These are phyloP conservation scores for Altica lythri DNA, from an alignment of 2,888 invertebrate genomes.

Conservation along the genomic window DNA sequence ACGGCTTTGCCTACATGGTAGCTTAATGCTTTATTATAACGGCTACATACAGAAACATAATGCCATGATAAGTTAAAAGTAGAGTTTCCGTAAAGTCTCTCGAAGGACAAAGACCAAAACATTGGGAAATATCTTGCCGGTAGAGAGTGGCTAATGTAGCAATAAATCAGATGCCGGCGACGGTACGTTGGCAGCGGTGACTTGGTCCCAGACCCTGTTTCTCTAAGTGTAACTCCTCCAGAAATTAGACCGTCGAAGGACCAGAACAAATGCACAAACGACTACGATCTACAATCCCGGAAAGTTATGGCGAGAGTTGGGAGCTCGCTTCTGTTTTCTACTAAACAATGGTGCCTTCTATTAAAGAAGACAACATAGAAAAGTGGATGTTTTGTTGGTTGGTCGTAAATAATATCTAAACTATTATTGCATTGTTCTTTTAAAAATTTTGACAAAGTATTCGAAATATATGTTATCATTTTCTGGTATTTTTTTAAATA, in stretches of 20 bases:
- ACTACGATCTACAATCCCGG: conserved; percentile 2
- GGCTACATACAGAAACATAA: too few relatives aligned
- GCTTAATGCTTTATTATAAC: too few relatives aligned
- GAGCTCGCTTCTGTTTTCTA: not conserved
- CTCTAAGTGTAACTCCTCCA: conserved; percentile 10
- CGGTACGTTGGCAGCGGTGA: not conserved
- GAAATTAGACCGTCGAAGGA: conserved; percentile 16
- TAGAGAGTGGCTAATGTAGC: conserved; percentile 17
- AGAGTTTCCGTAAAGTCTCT: not conserved
- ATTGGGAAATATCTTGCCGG: conserved; percentile 4
- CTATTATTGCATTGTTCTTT: too few relatives aligned
- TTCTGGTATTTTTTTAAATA: too few relatives aligned
- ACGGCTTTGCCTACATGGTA: too few relatives aligned
- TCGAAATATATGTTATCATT: too few relatives aligned
- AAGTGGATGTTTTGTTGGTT: not conserved
- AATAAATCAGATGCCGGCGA: conserved; percentile 10
- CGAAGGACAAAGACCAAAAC: conserved; percentile 2
- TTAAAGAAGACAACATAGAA: not conserved
- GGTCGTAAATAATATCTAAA: not conserved
- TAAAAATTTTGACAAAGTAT: too few relatives aligned
- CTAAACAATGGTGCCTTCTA: not conserved
- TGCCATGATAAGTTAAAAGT: not conserved
- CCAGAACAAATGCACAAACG: conserved; percentile 8
- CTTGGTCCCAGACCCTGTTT: conserved; percentile 3
- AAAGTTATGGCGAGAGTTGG: conserved; percentile 5